Evolutionary conservation across 1,140 invertebrate species (phyloP), one percentile per base, ranked within the genome.

Genomic region (Parapsyche elsis): DNA sequence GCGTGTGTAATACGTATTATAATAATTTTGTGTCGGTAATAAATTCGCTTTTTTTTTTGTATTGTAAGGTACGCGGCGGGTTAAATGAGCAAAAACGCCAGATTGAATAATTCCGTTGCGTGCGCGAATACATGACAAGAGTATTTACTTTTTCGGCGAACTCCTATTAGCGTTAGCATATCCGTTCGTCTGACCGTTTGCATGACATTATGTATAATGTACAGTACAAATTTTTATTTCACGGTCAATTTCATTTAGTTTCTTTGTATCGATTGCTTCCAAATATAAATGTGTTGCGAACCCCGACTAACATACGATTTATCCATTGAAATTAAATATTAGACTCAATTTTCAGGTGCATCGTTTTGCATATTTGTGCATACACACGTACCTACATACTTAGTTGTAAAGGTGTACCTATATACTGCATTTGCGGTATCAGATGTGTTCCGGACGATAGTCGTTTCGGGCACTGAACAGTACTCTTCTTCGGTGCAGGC

Each of bases 1-100:
- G n/a, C 64, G 64, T 26, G 24, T 26, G 7, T 24, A 67, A 67
- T 67, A 26, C 64, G 12, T 67, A 26, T 67, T 67, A 26, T 30
- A 30, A 67, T 30, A 67, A 67, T 67, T 67, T 24, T 67, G 24
- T 61, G 59, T 61, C 10, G 21, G 59, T 67, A 67, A 67, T 67
- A 67, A 67, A 67, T 67, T 67, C n/a, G 21, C 64, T 26, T 67
- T 67, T 67, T 26, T 67, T n/a, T 12, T 12, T 26, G 5, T n/a
- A 26, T 19, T 23, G 21, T 19, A 9, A 14, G 59, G 59, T 61
- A 23, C 59, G 59, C 12, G 49, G 1, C 57, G 9, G 16, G 57
- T 61, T 19, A 67, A 67, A 67, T 26, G 64, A 26, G 24, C 64
- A 23, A 67, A 67, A 24, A 30, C 24, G 64, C 64, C 21, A 26